phyloP scores from a whole-genome alignment of 2,113 vertebrate genomes.

The Marmota monax region DNA sequence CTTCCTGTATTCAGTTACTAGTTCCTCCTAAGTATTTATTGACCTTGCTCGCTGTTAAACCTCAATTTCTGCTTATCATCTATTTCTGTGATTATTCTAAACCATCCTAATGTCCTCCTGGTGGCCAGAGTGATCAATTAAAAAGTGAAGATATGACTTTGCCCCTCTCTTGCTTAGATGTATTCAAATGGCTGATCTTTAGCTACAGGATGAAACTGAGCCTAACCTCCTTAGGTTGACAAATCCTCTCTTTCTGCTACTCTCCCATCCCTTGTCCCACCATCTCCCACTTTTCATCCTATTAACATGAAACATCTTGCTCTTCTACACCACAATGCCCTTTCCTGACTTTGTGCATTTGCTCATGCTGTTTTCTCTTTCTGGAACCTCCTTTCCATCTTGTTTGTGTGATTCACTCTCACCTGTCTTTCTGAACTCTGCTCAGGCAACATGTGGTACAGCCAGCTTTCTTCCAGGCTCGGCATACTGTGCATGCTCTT shows the following conservation, averaged over 20 bases:
- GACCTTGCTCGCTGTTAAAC: neutral
- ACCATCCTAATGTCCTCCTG: neutral
- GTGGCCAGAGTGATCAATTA: neutral
- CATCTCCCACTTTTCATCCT: neutral
- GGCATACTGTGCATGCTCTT: neutral
- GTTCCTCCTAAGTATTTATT: neutral
- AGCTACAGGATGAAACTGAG: neutral
- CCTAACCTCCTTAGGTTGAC: neutral
- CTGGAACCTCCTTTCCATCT: neutral
- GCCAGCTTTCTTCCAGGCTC: neutral
- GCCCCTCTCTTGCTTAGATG: neutral
- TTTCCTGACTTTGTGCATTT: neutral
- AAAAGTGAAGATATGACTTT: conserved; percentile 4
- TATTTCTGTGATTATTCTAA: neutral
- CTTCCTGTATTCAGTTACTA: neutral
- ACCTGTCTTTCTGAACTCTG: neutral
- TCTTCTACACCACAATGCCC: neutral
- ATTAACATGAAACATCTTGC: neutral
- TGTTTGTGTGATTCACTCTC: neutral
- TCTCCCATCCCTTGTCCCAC: neutral
- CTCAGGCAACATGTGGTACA: neutral
- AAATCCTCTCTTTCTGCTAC: too few relatives aligned
- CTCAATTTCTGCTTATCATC: neutral
- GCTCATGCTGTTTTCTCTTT: neutral
- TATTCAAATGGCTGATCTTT: neutral